phyloP scores from a whole-genome alignment of 2,888 invertebrate species.

The Gandaritis pyraliata region DNA sequence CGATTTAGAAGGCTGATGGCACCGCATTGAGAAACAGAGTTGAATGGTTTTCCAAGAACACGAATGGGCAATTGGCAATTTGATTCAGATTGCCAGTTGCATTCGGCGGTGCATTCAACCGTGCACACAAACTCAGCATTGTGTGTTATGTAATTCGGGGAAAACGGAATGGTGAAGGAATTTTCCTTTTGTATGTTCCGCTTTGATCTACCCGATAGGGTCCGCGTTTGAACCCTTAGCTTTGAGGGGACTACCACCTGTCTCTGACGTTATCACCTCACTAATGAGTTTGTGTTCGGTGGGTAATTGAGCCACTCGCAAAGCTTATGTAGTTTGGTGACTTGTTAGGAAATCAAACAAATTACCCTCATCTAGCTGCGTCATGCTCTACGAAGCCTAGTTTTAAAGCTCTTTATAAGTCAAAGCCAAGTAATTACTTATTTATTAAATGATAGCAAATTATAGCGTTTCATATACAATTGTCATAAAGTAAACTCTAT shows the following conservation, averaged over 20 bases:
- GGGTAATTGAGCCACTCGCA: background rate
- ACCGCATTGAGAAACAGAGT: background rate
- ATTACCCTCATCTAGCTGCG: background rate
- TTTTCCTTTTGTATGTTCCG: conserved; percentile 7
- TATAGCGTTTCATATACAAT: too few species aligned
- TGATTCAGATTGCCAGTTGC: conserved; percentile 11
- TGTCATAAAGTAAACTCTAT: too few species aligned
- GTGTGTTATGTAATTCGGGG: conserved; percentile 10
- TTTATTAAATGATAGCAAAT: too few species aligned
- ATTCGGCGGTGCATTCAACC: conserved; percentile 16
- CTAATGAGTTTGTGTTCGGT: conserved; percentile 2
- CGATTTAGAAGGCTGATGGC: background rate
- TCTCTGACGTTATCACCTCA: conserved; percentile 4
- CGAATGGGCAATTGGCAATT: conserved; percentile 9
- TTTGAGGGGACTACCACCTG: background rate
- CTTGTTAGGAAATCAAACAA: conserved; percentile 1
- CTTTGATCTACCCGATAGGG: conserved; percentile 14
- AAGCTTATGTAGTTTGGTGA: background rate
- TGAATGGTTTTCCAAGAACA: background rate
- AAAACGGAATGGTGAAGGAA: conserved; percentile 11
- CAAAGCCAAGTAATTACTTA: background rate
- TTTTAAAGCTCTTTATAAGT: background rate
- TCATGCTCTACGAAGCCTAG: background rate
- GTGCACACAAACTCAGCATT: conserved; percentile 16
- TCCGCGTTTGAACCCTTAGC: background rate